Base-by-base conservation (phyloP, 1,140 invertebrate genomes). In the Zaprionus tsacasi region DNA sequence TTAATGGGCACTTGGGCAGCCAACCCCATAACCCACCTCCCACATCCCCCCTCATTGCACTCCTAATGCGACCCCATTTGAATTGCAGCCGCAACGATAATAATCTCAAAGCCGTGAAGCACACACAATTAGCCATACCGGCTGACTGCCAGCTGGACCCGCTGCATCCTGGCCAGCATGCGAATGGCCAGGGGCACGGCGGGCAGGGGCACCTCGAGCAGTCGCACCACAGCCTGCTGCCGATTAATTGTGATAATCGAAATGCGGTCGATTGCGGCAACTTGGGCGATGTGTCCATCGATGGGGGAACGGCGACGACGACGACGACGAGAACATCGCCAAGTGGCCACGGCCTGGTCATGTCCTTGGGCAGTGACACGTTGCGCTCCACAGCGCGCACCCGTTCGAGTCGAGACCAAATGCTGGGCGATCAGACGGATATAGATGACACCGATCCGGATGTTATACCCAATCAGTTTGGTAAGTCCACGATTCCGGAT, bases 381-480 rank as follows among this genome's bases (percentile, higher is more conserved):
- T 27, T 91, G 15, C 90, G 90, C 27, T 91, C 90, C 6, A 85
- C 81, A 38, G 78, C 77, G 4, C 71, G 83, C 6, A 87, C 68
- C 13, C 76, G 91, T 45, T 80, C 90, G 52, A 90, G 86, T 81
- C 77, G 92, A 56, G 21, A 21, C 2, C 82, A 86, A 65, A 35
- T 93, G 40, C 69, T 92, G 67, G 92, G 93, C 87, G 93, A 94
- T 77, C 93, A 93, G 73, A 92, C 93, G 65, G 93, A 94, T 73
- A 91, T 93, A 71, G 93, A 95, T 78, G 95, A 96, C 86, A 95
- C 95, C 30, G 95, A 97, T 93, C 96, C 96, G 15, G 96, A 97
- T 93, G 96, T 97, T 79, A 96, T 97, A 93, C 95, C 96, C 74
- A 96, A 96, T 94, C 95, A 97, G 93, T 96, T 96, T 93, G 96